These are phyloP conservation scores for Gadus macrocephalus DNA, from an alignment of 2,113 vertebrate genomes.

Conservation along the genomic window DNA sequence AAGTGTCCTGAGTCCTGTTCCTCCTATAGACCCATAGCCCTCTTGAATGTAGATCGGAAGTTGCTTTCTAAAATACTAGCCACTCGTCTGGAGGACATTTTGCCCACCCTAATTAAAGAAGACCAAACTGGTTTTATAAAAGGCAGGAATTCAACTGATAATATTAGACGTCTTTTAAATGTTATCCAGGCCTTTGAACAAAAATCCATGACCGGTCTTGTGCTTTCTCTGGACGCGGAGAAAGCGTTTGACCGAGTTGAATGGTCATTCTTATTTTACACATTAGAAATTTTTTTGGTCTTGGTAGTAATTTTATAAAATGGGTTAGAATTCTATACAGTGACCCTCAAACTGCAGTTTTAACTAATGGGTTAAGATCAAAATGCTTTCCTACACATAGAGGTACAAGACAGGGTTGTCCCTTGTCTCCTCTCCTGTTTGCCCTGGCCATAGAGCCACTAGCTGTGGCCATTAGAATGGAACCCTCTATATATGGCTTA, in stretches of 20 bases:
- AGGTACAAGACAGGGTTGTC: background rate
- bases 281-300: no score
- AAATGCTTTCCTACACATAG: background rate
- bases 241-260: background rate
- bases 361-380: constrained; percentile 1
- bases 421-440: constrained; percentile 1
- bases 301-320: constrained; percentile 1
- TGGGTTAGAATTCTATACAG: background rate
- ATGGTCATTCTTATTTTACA: no score
- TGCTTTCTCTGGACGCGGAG: constrained; percentile 3
- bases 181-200: constrained; percentile 9
- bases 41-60: background rate
- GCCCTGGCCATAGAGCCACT: background rate
- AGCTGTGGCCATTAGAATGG: constrained; percentile 6
- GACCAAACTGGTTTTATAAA: constrained; percentile 14
- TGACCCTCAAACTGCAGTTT: background rate
- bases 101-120: constrained; percentile 5
- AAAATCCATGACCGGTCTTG: background rate
- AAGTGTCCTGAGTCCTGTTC: no score
- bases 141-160: background rate
- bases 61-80: constrained; percentile 6
- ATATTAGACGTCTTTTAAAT: constrained; percentile 1
- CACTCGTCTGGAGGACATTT: background rate
- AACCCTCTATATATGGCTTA: constrained; percentile 1
- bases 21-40: background rate